Conservation (phyloP, 1,140 invertebrate genomes). For the Drosophila mayri region DNA sequence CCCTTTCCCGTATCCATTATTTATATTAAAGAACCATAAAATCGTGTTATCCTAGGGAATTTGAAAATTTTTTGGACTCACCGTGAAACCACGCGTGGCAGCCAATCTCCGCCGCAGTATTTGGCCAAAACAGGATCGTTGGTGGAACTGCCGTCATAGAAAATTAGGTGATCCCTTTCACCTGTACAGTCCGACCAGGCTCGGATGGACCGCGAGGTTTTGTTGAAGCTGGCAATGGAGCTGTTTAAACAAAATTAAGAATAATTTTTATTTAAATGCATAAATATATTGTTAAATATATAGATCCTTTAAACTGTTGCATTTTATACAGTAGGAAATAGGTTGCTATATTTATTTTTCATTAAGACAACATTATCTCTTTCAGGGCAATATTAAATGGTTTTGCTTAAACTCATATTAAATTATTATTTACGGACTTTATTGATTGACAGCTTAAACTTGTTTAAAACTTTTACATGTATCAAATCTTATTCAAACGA, state of each 20-base stretch:
- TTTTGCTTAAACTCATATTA: background rate
- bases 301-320: too few relatives aligned
- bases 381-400: background rate
- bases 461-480: background rate
- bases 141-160: slow-evolving; percentile 92
- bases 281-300: background rate
- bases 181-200: slow-evolving; percentile 94
- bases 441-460: background rate
- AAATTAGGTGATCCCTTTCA: slow-evolving; percentile 92
- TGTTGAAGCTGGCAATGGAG: slow-evolving; percentile 86
- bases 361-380: background rate
- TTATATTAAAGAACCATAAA: slow-evolving; percentile 10
- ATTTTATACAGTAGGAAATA: background rate
- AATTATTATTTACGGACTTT: background rate
- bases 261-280: background rate
- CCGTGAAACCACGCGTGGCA: slow-evolving; percentile 90
- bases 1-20: too few relatives aligned
- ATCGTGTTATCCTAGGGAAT: background rate
- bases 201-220: slow-evolving; percentile 88
- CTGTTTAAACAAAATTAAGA: slow-evolving; percentile 35
- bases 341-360: background rate
- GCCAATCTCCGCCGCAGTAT: slow-evolving; percentile 94
- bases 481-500: background rate
- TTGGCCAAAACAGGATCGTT: slow-evolving; percentile 93
- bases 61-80: slow-evolving; percentile 45